Base-by-base conservation (phyloP, 2,888 invertebrate genomes). In the Lasioglossum figueresi region DNA sequence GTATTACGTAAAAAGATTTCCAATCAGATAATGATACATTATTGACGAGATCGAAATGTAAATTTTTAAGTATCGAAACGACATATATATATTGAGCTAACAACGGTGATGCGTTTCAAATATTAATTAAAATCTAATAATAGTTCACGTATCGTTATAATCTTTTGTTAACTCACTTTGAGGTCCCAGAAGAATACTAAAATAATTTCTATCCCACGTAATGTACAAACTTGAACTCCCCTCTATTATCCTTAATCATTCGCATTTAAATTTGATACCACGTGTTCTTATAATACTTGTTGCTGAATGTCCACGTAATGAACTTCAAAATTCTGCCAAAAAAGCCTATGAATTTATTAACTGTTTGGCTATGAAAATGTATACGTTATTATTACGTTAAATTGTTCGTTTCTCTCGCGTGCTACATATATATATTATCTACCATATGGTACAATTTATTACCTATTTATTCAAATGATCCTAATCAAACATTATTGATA, bases 201-300 rank as follows among this genome's bases (percentile, higher is more conserved):
- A 70, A 83, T 74, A 73, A 83, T 31, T 73, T 31, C 6, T 10
- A 31, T 81, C 45, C 37, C 45, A 37, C 4, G 16, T 77, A 52
- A 77, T 40, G 4, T 48, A 31, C 37, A 40, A 4, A 63, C 6
- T n/a, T 27, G 34, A 10, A 12, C 37, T 59, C 37, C 66, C 68
- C 45, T 8, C 72, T 76, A 16, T 52, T 59, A 27, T 19, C 27
- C 5, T 74, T 37, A 14, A 45, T 19, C 40, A 23, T 0, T 70
- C 8, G 52, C 8, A 73, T 83, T 76, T n/a, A 78, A 82, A 78
- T 80, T 79, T 70, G 14, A 37, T 71, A 83, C 79, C 87, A 87
- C 86, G 87, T 87, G 87, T 73, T n/a, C 72, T 72, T 70, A 74
- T 8, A 79, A 16, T 48, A 86, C 73, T 87, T 70, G 86, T 14